phyloP scores from a whole-genome alignment of 1,140 invertebrate genomes.

The Penaeus chinensis region DNA sequence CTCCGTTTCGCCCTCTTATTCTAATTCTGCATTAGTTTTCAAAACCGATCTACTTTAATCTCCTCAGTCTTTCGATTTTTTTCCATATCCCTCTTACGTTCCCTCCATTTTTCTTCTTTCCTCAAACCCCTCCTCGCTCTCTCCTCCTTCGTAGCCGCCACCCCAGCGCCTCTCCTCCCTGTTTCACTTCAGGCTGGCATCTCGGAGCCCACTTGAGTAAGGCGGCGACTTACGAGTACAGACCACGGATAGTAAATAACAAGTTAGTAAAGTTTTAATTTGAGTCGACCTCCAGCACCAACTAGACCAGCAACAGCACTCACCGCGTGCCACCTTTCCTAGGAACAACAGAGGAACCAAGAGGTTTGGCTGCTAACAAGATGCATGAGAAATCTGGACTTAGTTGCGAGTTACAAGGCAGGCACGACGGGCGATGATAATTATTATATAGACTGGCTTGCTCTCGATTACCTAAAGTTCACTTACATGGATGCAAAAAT shows the following conservation, averaged over 20 bases:
- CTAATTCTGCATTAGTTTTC: no score
- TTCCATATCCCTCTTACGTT: background rate
- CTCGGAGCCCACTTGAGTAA: background rate
- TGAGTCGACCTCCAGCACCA: constrained; percentile 35
- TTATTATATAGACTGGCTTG: no score
- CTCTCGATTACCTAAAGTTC: no score
- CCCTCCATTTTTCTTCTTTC: background rate
- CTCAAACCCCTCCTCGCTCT: background rate
- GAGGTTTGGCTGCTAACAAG: background rate
- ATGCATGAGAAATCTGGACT: no score
- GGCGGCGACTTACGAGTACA: constrained; percentile 45
- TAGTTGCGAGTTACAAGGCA: no score
- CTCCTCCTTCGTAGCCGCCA: background rate
- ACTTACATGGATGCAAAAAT: no score
- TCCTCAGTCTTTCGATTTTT: no score
- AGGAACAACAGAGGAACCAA: background rate
- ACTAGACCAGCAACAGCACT: background rate
- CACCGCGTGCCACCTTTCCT: no score
- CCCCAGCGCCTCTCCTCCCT: background rate
- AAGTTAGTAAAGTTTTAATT: constrained; percentile 57
- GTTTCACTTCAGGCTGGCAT: background rate
- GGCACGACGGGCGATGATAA: no score
- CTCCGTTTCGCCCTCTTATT: no score
- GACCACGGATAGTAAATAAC: constrained; percentile 53
- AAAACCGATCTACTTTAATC: no score